Conservation (phyloP, 2,797 vertebrate species). For the Schizopygopsis pylzovi region DNA sequence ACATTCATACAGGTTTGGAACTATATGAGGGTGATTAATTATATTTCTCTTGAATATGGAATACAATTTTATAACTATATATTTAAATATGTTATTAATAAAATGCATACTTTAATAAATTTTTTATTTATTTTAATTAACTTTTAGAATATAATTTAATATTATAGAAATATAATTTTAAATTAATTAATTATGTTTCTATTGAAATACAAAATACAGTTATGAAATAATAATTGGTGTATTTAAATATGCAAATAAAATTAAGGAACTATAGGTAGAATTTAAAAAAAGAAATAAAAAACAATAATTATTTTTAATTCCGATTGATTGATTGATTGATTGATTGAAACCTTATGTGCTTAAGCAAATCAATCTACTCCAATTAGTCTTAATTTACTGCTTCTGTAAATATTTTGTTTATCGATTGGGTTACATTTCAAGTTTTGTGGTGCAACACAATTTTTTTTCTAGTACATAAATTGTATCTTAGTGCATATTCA, state of each 20-base stretch:
- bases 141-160: neutral
- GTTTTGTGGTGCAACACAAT: neutral
- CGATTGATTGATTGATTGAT: neutral
- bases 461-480: neutral
- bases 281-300: neutral
- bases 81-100: neutral
- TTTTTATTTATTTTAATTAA: too few species aligned
- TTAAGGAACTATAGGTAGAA: neutral
- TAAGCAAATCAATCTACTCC: neutral
- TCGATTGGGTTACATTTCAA: neutral
- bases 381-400: neutral
- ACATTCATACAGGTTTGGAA: too few species aligned
- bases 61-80: neutral
- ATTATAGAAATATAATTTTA: neutral
- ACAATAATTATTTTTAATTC: neutral
- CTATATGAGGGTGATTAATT: neutral
- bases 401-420: neutral
- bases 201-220: neutral
- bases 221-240: neutral
- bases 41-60: neutral
- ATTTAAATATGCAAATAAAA: neutral
- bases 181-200: too few species aligned
- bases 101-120: too few species aligned
- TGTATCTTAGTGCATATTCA: neutral
- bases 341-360: neutral